Evolutionary conservation across 2,888 invertebrate genomes (phyloP).

Genomic region (Plemyria rubiginata): DNA sequence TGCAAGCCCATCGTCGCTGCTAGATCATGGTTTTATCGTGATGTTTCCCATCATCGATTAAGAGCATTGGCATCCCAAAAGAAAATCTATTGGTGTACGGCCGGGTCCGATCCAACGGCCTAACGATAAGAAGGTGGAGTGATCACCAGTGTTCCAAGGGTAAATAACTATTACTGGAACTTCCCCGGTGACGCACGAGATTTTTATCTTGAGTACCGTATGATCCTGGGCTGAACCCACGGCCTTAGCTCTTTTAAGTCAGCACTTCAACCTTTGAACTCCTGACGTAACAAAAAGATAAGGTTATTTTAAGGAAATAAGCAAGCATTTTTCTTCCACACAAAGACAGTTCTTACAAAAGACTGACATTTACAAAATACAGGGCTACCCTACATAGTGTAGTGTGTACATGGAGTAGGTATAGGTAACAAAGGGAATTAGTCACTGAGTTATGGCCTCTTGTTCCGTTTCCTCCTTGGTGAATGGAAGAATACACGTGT

Average conservation of each 20-base stretch:
- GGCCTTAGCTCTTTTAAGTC: not conserved
- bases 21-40: no score
- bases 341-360: slow-evolving; percentile 8
- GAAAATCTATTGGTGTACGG: no score
- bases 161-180: no score
- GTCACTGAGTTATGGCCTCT: slow-evolving; percentile 32
- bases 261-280: not conserved
- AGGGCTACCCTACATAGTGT: not conserved
- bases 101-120: no score
- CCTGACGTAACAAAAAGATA: not conserved
- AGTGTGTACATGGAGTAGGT: not conserved
- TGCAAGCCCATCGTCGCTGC: no score
- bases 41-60: no score
- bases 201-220: no score
- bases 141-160: no score
- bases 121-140: no score
- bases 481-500: slow-evolving; percentile 31
- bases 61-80: no score
- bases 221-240: no score
- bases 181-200: no score
- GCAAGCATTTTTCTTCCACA: slow-evolving; percentile 10
- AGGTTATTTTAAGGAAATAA: not conserved
- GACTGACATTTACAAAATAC: slow-evolving; percentile 17
- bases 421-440: slow-evolving; percentile 26
- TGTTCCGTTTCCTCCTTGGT: slow-evolving; percentile 30